Percentiles rank a stretch among this genome's conserved stretches.
phyloP scores from a whole-genome alignment of 1,140 invertebrate species.

The Aphelinus atriplicis region DNA sequence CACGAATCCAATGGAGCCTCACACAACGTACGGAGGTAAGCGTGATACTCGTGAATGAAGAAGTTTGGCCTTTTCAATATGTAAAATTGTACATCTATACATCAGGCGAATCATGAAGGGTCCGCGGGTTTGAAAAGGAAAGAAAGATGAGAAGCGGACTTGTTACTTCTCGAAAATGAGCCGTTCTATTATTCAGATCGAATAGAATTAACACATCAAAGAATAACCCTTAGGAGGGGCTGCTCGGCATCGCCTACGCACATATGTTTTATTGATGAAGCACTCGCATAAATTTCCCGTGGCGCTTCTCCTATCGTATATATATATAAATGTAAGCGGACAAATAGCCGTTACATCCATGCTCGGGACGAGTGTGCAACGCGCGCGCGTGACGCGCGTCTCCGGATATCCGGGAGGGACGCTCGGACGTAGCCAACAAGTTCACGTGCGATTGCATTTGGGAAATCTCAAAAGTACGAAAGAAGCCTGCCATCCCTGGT shows the following conservation, averaged over 20 bases:
- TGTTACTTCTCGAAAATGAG: slow-evolving; percentile 21
- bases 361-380: too few species aligned
- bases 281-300: slow-evolving; percentile 31
- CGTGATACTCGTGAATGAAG: too few species aligned
- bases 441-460: background rate
- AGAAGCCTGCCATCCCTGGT: background rate
- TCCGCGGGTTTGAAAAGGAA: background rate
- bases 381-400: too few species aligned
- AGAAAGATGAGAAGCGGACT: background rate
- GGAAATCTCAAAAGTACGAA: background rate
- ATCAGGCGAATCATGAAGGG: too few species aligned
- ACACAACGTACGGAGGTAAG: too few species aligned
- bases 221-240: slow-evolving; percentile 1
- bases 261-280: slow-evolving; percentile 35
- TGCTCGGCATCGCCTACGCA: background rate
- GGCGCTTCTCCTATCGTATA: too few species aligned
- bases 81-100: too few species aligned
- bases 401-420: too few species aligned
- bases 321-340: background rate
- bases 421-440: too few species aligned
- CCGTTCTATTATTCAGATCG: slow-evolving; percentile 23
- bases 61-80: too few species aligned
- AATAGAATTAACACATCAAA: slow-evolving; percentile 17
- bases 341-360: too few species aligned
- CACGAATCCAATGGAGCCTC: too few species aligned